phyloP scores from a whole-genome alignment of 2,113 vertebrate genomes.

The Rhinichthys klamathensis region DNA sequence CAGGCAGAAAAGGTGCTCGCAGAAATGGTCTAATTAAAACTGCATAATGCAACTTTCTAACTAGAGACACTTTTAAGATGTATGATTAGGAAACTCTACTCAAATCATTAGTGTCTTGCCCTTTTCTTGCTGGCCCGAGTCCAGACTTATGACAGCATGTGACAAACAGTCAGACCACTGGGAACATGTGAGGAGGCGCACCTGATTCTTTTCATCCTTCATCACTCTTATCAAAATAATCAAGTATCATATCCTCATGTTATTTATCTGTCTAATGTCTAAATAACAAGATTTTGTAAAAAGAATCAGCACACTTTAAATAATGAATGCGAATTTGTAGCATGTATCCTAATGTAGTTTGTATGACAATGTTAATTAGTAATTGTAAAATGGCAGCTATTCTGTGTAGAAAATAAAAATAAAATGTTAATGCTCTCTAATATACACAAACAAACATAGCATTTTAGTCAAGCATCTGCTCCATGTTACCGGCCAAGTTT shows the following conservation, averaged over 20 bases:
- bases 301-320: background rate
- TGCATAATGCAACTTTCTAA: conserved; percentile 24
- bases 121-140: background rate
- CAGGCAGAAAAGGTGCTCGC: conserved; percentile 19
- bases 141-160: background rate
- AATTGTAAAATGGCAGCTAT: background rate
- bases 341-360: background rate
- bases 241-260: background rate
- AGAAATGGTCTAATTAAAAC: conserved; percentile 53
- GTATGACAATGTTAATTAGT: background rate
- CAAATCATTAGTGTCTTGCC: background rate
- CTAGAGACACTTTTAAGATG: conserved; percentile 2
- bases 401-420: background rate
- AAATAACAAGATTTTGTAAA: background rate
- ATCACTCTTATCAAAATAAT: background rate
- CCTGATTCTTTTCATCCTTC: background rate
- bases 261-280: background rate
- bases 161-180: conserved; percentile 7
- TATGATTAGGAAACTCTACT: background rate
- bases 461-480: background rate
- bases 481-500: background rate
- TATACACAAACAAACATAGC: background rate
- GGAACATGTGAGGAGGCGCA: background rate
- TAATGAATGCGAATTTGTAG: background rate
- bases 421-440: background rate